Conservation (phyloP, 2,888 invertebrate genomes). For the Pasiphila rectangulata region DNA sequence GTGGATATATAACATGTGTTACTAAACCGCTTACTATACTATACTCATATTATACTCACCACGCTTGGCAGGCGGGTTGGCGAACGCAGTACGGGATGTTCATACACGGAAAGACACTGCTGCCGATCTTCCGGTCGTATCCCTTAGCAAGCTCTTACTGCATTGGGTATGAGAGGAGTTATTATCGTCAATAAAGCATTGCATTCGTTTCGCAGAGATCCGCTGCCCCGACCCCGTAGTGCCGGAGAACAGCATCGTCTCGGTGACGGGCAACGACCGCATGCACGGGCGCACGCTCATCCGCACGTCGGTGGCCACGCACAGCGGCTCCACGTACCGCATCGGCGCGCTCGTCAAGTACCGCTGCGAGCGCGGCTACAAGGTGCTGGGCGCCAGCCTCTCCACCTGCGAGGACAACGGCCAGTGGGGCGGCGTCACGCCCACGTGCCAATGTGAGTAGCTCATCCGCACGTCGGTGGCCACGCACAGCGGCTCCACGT, state of each 20-base stretch:
- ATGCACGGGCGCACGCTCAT: slow-evolving; percentile 92
- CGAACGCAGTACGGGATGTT: no score
- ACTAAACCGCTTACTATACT: no score
- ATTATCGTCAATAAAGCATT: background rate
- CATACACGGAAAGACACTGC: no score
- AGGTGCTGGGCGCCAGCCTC: slow-evolving; percentile 90
- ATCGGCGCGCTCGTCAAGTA: slow-evolving; percentile 93
- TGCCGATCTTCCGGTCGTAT: no score
- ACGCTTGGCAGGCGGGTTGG: no score
- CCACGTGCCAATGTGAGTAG: slow-evolving; percentile 90
- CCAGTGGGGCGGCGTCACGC: slow-evolving; percentile 91
- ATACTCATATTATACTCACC: no score
- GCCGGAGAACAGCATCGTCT: slow-evolving; percentile 91
- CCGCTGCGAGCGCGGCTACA: slow-evolving; percentile 93
- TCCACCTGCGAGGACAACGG: slow-evolving; percentile 93
- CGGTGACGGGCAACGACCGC: slow-evolving; percentile 94
- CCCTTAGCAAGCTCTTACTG: no score
- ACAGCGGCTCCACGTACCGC: slow-evolving; percentile 88
- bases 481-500: slow-evolving; percentile 86
- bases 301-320: slow-evolving; percentile 85
- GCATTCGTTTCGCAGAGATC: slow-evolving; percentile 83
- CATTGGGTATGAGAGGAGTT: background rate
- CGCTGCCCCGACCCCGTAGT: slow-evolving; percentile 91
- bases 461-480: slow-evolving; percentile 87
- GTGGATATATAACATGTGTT: no score